Evolutionary conservation across 2,797 vertebrate genomes (phyloP).

Genomic region (Xenops minutus): DNA sequence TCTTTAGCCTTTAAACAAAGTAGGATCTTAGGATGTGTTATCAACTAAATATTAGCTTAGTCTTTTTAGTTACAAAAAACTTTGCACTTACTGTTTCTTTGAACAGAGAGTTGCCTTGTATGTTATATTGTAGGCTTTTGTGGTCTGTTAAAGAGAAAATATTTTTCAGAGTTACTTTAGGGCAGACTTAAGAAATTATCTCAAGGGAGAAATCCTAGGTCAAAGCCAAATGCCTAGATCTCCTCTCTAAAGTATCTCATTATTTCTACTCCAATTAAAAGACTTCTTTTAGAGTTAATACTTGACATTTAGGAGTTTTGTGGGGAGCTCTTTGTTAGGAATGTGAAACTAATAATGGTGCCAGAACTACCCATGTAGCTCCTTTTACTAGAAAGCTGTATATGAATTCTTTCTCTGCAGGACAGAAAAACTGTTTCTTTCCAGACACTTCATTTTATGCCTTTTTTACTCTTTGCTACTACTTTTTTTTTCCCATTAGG

Average conservation of each 20-base stretch:
- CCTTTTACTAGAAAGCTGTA: neutral
- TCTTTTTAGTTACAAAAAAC: neutral
- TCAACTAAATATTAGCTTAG: rapidly evolving
- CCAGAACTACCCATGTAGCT: neutral
- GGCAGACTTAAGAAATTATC: neutral
- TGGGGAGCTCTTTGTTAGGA: neutral
- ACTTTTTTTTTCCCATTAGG: rapidly evolving
- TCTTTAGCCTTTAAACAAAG: neutral
- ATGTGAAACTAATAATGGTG: rapidly evolving
- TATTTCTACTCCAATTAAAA: neutral
- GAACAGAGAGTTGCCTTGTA: neutral
- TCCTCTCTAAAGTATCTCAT: neutral
- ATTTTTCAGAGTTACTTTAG: neutral
- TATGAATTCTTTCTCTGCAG: neutral
- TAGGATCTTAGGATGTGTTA: rapidly evolving
- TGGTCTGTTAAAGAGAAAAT: neutral
- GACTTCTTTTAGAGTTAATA: neutral
- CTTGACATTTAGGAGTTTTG: neutral
- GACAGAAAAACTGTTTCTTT: neutral
- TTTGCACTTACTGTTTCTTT: neutral
- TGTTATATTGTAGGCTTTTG: rapidly evolving
- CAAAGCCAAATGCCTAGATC: neutral
- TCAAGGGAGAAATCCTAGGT: neutral
- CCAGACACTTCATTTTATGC: rapidly evolving
- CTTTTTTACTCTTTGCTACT: neutral